Base-by-base conservation (phyloP, 1,140 invertebrate genomes). In the Microplitis demolitor region DNA sequence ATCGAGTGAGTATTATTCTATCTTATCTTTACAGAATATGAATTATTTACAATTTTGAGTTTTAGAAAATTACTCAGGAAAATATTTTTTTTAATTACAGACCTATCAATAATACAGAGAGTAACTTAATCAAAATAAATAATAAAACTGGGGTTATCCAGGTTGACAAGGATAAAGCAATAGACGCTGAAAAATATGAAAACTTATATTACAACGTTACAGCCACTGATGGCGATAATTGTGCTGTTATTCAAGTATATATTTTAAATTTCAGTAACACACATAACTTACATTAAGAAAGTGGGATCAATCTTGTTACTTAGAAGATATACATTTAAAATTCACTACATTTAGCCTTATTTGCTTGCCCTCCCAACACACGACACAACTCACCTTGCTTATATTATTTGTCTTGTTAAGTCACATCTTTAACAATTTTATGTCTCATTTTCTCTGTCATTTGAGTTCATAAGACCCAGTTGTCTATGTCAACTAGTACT, bases 101-200 rank as follows among this genome's bases (percentile, higher is more conserved):
- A 67, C 70, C 73, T 9, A 53, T 66, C 11, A 74, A 77, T 45
- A 58, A 68, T n/a, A 77, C 76, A 13, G 66, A 68, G 51, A 33
- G 61, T 33, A 24, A 63, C 54, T 61, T 77, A 4, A 34, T 77
- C 3, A 5, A 58, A 11, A 77, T 74, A 3, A 50, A 77, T 34
- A 4, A 35, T 4, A 54, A 50, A 50, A 77, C 67, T 5, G 75
- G 75, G 24, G 45, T 66, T 6, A 77, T 77, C 4, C 72, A 33
- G 67, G 70, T 73, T 2, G 63, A 56, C 6, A 45, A 45, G 9
- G 50, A 72, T 37, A 33, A 61, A 14, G 67, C 4, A 62, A 77
- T 77, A 63, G 75, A 77, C 62, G 75, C 75, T 45, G 75, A 77
- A 70, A 63, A 69, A 16, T 74, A 74, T 50, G 70, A 77, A 72